phyloP scores from a whole-genome alignment of 2,113 vertebrate species.

The Pongo abelii region DNA sequence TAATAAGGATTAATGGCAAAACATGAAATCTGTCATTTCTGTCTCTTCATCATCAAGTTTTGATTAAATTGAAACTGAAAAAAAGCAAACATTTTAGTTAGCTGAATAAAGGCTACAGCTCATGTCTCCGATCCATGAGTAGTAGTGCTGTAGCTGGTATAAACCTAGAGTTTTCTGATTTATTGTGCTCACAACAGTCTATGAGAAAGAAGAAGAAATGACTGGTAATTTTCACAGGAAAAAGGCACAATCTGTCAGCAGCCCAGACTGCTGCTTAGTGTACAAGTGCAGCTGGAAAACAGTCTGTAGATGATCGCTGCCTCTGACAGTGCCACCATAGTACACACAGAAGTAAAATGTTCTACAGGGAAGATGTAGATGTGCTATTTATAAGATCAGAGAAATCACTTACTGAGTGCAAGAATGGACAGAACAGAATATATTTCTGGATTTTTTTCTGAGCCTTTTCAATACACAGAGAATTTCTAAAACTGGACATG shows the following conservation, averaged over 20 bases:
- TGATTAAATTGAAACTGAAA: not conserved
- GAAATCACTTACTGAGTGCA: not conserved
- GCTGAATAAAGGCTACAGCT: not conserved
- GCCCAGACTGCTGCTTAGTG: not conserved
- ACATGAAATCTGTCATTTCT: not conserved
- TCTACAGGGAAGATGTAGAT: not conserved
- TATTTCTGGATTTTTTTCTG: not conserved
- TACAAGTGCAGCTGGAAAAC: not conserved
- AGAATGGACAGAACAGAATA: not conserved
- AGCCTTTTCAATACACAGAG: not conserved
- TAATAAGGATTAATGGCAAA: not conserved
- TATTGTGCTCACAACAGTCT: not conserved
- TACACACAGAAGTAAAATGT: not conserved
- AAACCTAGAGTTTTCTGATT: not conserved
- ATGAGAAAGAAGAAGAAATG: not conserved
- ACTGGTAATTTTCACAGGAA: not conserved
- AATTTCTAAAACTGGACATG: not conserved
- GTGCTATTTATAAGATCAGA: not conserved
- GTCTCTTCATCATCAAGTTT: not conserved
- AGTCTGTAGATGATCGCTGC: not conserved
- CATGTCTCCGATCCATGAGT: not conserved
- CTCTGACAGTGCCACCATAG: accelerated
- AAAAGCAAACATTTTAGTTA: not conserved
- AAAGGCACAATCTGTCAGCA: not conserved
- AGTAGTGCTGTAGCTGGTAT: accelerated